Conservation (phyloP, 2,888 invertebrate genomes). For the Cheilosia grossa region DNA sequence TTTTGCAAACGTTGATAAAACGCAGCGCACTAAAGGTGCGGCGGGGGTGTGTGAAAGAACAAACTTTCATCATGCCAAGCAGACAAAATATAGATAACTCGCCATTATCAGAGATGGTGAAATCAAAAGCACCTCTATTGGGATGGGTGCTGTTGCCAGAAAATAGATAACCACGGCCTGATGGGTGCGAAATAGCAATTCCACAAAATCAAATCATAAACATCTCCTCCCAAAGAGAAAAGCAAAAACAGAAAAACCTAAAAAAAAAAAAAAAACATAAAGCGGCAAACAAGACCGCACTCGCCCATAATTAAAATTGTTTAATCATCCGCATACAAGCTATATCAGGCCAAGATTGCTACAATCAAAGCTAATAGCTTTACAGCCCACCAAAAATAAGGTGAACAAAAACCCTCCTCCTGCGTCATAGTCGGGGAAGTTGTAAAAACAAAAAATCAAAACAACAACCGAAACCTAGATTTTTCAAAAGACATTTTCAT, state of each 20-base stretch:
- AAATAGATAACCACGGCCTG: conserved; percentile 33
- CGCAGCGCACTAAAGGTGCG: too few relatives aligned
- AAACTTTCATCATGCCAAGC: background rate
- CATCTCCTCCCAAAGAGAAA: conserved; percentile 16
- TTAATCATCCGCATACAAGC: conserved; percentile 72
- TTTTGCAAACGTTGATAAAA: too few relatives aligned
- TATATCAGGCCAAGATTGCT: conserved; percentile 53
- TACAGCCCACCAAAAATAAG: conserved; percentile 29
- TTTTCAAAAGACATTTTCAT: conserved; percentile 48
- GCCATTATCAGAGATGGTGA: conserved; percentile 57
- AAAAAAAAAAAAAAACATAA: conserved; percentile 19
- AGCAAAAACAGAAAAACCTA: background rate
- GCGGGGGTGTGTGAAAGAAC: background rate
- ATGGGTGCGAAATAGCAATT: conserved; percentile 57
- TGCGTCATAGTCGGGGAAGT: conserved; percentile 37
- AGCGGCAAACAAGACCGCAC: conserved; percentile 32
- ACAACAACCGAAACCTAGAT: background rate
- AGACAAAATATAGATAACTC: conserved; percentile 25
- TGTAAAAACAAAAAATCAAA: conserved; percentile 38
- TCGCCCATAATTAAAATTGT: conserved; percentile 72
- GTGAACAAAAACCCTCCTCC: conserved; percentile 30
- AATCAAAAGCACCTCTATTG: conserved; percentile 44
- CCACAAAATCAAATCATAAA: conserved; percentile 50
- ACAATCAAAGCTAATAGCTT: conserved; percentile 71
- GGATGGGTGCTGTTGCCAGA: background rate